Conservation (phyloP, 1,140 invertebrate genomes). For the Drosophila pachea region DNA sequence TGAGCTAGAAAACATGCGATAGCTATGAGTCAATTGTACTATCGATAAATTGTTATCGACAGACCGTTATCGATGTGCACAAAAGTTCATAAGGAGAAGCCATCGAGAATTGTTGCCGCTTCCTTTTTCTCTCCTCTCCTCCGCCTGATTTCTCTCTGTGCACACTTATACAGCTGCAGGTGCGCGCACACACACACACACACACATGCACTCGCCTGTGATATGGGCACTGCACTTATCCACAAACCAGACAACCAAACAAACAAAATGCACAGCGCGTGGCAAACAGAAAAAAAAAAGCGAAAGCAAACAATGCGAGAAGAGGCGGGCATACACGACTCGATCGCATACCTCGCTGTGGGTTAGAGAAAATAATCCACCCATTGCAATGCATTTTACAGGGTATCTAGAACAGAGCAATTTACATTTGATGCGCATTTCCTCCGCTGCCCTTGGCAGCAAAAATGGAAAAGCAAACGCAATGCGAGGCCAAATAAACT, state of each 20-base stretch:
- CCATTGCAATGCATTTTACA: neutral
- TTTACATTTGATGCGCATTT: slow-evolving; percentile 64
- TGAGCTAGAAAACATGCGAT: neutral
- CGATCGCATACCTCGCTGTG: neutral
- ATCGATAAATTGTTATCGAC: neutral
- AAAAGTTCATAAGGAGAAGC: too few relatives aligned
- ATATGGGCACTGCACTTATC: slow-evolving; percentile 36
- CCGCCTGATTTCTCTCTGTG: neutral
- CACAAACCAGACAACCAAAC: slow-evolving; percentile 40
- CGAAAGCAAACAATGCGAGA: slow-evolving; percentile 7
- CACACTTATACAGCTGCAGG: slow-evolving; percentile 5
- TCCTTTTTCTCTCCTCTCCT: too few relatives aligned
- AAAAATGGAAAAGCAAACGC: slow-evolving; percentile 16
- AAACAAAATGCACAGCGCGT: slow-evolving; percentile 37
- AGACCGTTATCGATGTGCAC: too few relatives aligned
- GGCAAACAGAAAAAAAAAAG: slow-evolving; percentile 1
- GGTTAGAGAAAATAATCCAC: neutral
- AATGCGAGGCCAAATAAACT: slow-evolving; percentile 27
- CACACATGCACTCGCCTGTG: slow-evolving; percentile 15
- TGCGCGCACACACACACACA: too few relatives aligned
- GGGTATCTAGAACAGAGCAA: slow-evolving; percentile 30
- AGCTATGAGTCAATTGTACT: too few relatives aligned
- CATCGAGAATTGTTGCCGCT: too few relatives aligned
- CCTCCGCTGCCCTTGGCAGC: slow-evolving; percentile 17
- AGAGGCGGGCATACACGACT: neutral